Conservation (phyloP, 35 echinoderm and acorn worm species). For the Nesometra sesokonis region DNA sequence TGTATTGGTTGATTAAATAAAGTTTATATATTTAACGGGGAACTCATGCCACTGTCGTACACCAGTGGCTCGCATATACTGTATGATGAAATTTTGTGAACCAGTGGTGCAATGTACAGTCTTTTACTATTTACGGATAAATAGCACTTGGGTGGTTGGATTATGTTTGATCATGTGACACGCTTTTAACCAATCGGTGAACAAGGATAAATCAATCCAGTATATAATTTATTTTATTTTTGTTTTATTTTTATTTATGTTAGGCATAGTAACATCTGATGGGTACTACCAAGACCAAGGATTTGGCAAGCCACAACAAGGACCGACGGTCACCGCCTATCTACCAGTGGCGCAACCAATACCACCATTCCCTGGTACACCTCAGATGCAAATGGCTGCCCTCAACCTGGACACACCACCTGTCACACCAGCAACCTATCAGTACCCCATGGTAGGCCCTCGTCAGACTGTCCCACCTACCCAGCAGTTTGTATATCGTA, state of each 20-base stretch:
- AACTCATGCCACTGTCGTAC: too few species aligned
- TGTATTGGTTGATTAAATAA: too few species aligned
- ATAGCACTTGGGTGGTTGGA: too few species aligned
- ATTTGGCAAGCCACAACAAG: not conserved
- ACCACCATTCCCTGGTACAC: not conserved
- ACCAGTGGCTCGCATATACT: too few species aligned
- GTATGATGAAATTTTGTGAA: too few species aligned
- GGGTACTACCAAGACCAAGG: not conserved
- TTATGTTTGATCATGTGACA: too few species aligned
- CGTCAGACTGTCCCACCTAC: conserved; percentile 6
- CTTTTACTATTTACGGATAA: too few species aligned
- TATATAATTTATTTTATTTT: too few species aligned
- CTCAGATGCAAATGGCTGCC: conserved; percentile 5
- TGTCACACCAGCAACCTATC: conserved; percentile 1
- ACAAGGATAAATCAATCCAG: too few species aligned
- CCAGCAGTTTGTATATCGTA: conserved; percentile 9
- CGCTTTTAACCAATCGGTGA: too few species aligned
- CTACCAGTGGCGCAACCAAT: not conserved
- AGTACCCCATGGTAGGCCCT: conserved; percentile 18
- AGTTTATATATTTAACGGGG: too few species aligned
- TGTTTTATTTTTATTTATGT: not conserved
- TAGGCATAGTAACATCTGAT: not conserved
- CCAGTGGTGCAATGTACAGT: too few species aligned
- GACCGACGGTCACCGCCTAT: not conserved
- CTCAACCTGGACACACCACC: conserved; percentile 13